phyloP scores from a whole-genome alignment of 2,113 vertebrate species.

The Panthera uncia region DNA sequence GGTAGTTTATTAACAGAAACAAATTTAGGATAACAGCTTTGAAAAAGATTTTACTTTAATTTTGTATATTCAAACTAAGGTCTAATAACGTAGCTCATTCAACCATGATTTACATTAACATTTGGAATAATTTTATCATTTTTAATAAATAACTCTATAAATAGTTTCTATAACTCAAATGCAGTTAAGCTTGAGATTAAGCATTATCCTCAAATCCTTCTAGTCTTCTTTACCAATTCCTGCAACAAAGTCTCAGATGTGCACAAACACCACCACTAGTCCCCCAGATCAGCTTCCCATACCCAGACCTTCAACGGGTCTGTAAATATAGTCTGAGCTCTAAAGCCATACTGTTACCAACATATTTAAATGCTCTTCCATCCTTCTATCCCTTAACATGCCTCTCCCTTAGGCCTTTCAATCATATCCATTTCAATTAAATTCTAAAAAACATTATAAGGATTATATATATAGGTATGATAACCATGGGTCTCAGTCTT shows the following conservation, averaged over 20 bases:
- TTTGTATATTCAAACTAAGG: neutral
- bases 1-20: neutral
- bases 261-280: neutral
- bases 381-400: neutral
- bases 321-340: neutral
- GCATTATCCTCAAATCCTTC: neutral
- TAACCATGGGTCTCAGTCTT: neutral
- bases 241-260: neutral
- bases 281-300: neutral
- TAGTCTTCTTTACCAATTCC: neutral
- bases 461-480: neutral
- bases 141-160: neutral
- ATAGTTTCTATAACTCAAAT: neutral
- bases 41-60: neutral
- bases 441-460: neutral
- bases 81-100: neutral
- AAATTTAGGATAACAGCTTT: neutral
- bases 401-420: neutral
- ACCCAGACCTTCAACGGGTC: neutral
- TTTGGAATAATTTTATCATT: neutral
- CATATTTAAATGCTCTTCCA: neutral
- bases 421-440: neutral
- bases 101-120: neutral
- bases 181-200: neutral
- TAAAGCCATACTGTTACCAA: neutral